Percentiles rank a stretch among this genome's conserved stretches.
Evolutionary conservation across 2,113 vertebrate genomes (phyloP).

Genomic region (Micronisus gabar): DNA sequence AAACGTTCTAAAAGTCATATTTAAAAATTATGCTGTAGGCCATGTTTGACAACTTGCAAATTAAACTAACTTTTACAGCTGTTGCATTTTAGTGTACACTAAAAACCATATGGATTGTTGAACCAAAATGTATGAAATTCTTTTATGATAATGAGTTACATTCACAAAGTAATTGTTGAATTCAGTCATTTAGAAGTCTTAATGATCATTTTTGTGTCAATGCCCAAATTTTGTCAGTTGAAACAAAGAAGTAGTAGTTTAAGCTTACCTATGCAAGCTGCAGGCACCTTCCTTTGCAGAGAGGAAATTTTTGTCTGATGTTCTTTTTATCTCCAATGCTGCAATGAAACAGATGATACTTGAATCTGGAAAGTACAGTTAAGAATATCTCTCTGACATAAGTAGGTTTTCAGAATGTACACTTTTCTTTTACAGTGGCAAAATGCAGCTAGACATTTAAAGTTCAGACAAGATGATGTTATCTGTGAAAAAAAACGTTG

Average conservation of each 20-base stretch:
- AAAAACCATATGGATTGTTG: background rate
- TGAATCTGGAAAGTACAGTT: background rate
- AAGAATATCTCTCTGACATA: background rate
- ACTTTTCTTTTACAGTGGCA: background rate
- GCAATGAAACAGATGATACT: background rate
- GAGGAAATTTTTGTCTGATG: background rate
- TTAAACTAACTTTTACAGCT: background rate
- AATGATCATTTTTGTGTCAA: background rate
- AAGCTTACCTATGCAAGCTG: conserved; percentile 40
- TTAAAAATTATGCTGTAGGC: background rate
- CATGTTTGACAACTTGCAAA: background rate
- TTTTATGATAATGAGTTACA: background rate
- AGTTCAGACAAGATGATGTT: background rate
- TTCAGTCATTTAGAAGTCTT: background rate
- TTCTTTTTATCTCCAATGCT: background rate
- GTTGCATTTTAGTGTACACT: background rate
- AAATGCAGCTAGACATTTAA: background rate
- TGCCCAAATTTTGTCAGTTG: background rate
- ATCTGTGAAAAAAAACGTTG: background rate
- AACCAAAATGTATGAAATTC: background rate
- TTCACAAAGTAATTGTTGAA: background rate
- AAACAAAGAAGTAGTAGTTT: background rate
- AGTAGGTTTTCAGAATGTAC: background rate
- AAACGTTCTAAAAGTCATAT: background rate
- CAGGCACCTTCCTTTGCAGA: background rate